Percentiles rank a stretch among this genome's conserved stretches.
Conservation (phyloP, 1,140 invertebrate genomes). For the Latrodectus geometricus region DNA sequence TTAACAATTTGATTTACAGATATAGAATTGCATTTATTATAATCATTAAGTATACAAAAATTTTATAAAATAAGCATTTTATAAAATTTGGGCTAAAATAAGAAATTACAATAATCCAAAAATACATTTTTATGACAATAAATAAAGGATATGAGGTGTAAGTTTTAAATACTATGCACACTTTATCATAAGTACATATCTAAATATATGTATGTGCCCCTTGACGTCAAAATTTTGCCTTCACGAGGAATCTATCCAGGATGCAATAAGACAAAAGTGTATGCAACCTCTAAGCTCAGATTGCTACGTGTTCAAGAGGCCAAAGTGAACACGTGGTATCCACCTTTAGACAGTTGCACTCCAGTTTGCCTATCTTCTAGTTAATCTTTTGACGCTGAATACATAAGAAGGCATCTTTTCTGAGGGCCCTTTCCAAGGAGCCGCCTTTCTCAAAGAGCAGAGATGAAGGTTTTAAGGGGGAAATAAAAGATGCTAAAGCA, state of each 20-base stretch:
- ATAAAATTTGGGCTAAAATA: no score
- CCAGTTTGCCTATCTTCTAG: background rate
- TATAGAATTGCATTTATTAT: no score
- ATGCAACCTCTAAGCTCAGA: conserved; percentile 21
- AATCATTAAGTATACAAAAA: no score
- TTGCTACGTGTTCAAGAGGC: conserved; percentile 58
- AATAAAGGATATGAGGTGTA: no score
- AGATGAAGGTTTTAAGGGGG: conserved; percentile 48
- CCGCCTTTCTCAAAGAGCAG: background rate
- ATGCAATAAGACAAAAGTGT: conserved; percentile 47
- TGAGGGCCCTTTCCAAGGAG: background rate
- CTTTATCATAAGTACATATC: no score
- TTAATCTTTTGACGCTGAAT: conserved; percentile 53
- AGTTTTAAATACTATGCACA: no score
- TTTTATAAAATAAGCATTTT: no score
- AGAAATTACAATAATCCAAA: no score
- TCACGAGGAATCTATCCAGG: background rate
- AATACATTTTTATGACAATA: no score
- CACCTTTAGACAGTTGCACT: conserved; percentile 13
- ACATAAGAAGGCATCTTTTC: conserved; percentile 39
- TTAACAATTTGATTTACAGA: no score
- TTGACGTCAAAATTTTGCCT: background rate
- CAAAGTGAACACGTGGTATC: conserved; percentile 9
- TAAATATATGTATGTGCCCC: conserved; percentile 8
- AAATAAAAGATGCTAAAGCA: background rate